Base-by-base conservation (phyloP, 2,797 vertebrate species). In the Syngnathus acus region DNA sequence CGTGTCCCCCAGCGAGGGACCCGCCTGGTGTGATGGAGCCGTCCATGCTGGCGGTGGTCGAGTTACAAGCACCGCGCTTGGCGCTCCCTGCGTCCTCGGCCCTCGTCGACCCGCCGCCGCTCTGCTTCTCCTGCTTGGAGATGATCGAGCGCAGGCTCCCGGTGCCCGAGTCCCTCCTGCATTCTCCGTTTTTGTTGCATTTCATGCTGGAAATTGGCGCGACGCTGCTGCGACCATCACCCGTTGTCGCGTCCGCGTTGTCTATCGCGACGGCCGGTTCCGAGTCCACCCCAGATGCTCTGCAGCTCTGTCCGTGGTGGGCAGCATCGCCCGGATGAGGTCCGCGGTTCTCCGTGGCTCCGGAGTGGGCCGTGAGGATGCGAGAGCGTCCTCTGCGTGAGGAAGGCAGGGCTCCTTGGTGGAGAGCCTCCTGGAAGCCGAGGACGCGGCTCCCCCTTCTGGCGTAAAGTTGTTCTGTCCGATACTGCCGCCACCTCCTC, bases 101-200 rank as follows among this genome's bases (percentile, higher is more conserved):
- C 86, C 83, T 87, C 69, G 78, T 84, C 67, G 82, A 77, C 53
- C 82, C 82, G 60, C 75, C 82, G 60, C 76, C 82, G 10, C 78
- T 82, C 84, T 87, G 84, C 83, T 81, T 91, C 84, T 91, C 89
- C 86, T 87, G 84, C 70, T 91, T 92, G 86, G 90, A 87, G 82
- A 90, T 90, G 79, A 92, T 91, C 62, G 92, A 92, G 80, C 91
- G 90, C 76, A 92, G 87, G 82, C 91, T 93, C 79, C 89, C 90
- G 74, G 89, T 90, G 48, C 89, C 89, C 17, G 90, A 92, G 88
- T 89, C 90, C 84, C 91, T 85, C 84, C 91, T 90, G 90, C 92
- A 93, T 86, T 93, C 92, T 79, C 92, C 91, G 91, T 93, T 93
- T 83, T 92, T 92, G 90, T 90, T 92, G 89, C 92, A 92, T 89